Percentiles rank a stretch among this genome's conserved stretches.
These are phyloP conservation scores for Argyra leucocephala DNA, from an alignment of 2,888 invertebrate genomes.

Conservation along the genomic window DNA sequence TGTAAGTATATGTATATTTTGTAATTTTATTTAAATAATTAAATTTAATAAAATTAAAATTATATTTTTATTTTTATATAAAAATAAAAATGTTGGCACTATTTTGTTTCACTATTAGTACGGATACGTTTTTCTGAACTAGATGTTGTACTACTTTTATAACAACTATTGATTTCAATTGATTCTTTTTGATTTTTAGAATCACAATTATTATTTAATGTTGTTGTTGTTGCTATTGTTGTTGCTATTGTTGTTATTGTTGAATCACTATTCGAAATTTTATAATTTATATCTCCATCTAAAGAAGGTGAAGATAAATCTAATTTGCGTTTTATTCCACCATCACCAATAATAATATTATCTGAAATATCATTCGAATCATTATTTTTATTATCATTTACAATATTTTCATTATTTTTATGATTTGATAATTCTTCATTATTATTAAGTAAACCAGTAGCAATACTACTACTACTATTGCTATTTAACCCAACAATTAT, in stretches of 20 bases:
- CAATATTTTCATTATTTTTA: background rate
- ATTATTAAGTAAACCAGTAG: too few relatives aligned
- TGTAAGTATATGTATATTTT: background rate
- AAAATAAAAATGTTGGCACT: constrained; percentile 10
- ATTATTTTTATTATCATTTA: background rate
- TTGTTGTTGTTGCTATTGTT: background rate
- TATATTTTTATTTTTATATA: background rate
- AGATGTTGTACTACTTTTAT: background rate
- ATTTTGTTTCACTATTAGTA: constrained; percentile 8
- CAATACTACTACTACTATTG: background rate
- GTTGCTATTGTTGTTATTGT: constrained; percentile 30
- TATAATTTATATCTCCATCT: too few relatives aligned
- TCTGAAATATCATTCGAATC: constrained; percentile 7
- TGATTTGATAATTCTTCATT: background rate
- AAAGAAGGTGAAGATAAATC: constrained; percentile 33
- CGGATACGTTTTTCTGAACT: background rate
- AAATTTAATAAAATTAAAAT: background rate
- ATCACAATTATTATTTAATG: background rate
- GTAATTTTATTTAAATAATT: background rate
- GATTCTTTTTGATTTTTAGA: background rate
- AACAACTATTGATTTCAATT: background rate
- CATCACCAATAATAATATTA: background rate
- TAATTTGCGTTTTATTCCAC: constrained; percentile 22
- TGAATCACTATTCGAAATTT: too few relatives aligned
- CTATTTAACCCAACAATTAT: background rate